Evolutionary conservation across 2,888 invertebrate genomes (phyloP).

Genomic region (Dascillus cervinus): DNA sequence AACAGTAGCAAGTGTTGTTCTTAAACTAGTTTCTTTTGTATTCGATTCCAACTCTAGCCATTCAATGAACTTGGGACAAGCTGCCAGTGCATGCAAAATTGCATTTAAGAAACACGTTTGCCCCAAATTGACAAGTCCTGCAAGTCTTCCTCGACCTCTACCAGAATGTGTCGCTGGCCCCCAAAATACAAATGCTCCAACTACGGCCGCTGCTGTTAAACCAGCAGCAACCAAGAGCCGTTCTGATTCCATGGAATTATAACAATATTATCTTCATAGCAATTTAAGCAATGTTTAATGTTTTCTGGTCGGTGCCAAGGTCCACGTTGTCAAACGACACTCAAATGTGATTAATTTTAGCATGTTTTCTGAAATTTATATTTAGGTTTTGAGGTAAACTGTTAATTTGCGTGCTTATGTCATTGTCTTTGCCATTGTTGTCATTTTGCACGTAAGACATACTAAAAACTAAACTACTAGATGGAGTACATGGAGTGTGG

Average conservation of each 20-base stretch:
- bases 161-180: slow-evolving; percentile 58
- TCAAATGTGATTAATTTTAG: too few relatives aligned
- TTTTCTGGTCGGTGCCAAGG: too few relatives aligned
- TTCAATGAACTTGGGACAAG: slow-evolving; percentile 73
- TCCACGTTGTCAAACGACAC: too few relatives aligned
- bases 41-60: slow-evolving; percentile 69
- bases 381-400: too few relatives aligned
- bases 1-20: slow-evolving; percentile 65
- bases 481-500: too few relatives aligned
- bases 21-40: slow-evolving; percentile 61
- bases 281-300: too few relatives aligned
- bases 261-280: background rate
- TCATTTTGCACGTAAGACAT: too few relatives aligned
- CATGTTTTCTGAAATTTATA: too few relatives aligned
- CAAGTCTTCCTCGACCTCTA: slow-evolving; percentile 57
- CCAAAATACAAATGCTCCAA: slow-evolving; percentile 80
- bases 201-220: slow-evolving; percentile 70
- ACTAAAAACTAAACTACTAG: too few relatives aligned
- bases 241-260: slow-evolving; percentile 57
- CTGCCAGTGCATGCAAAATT: slow-evolving; percentile 80
- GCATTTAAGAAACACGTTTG: slow-evolving; percentile 92
- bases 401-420: too few relatives aligned
- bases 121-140: slow-evolving; percentile 85
- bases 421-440: too few relatives aligned
- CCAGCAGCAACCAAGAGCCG: slow-evolving; percentile 72